phyloP scores from a whole-genome alignment of 2,888 invertebrate genomes.

The Troilus luridus region DNA sequence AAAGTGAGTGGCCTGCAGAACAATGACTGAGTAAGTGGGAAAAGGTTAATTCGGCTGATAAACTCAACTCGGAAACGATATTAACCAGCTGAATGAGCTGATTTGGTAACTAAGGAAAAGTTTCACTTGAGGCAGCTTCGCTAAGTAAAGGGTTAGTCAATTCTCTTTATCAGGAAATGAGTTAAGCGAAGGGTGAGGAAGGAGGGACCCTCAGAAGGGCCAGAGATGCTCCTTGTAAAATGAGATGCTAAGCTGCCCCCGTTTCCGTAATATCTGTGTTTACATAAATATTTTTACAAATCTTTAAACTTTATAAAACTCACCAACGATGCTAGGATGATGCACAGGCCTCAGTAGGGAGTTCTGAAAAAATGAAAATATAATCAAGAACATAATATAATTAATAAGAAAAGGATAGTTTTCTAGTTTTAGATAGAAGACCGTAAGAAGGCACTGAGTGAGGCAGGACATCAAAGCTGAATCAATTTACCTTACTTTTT shows the following conservation, averaged over 20 bases:
- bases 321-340: neutral
- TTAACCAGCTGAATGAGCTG: neutral
- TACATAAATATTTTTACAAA: neutral
- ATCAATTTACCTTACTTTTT: too few relatives aligned
- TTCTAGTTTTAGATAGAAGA: too few relatives aligned
- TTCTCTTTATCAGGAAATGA: conserved; percentile 25
- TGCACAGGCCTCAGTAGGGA: neutral
- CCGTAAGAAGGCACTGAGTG: too few relatives aligned
- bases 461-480: too few relatives aligned
- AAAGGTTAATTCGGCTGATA: conserved; percentile 8
- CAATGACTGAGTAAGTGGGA: neutral
- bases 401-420: too few relatives aligned
- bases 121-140: neutral
- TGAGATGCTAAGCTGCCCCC: neutral
- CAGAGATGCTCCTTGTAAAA: neutral
- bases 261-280: neutral
- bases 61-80: conserved; percentile 27
- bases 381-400: neutral
- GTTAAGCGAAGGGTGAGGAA: neutral
- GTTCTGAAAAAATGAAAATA: neutral
- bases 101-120: conserved; percentile 18
- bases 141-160: conserved; percentile 8
- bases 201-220: neutral
- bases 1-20: neutral
- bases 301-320: neutral